Evolutionary conservation across 2,113 vertebrate genomes (phyloP).

Genomic region (Zapus hudsonius): DNA sequence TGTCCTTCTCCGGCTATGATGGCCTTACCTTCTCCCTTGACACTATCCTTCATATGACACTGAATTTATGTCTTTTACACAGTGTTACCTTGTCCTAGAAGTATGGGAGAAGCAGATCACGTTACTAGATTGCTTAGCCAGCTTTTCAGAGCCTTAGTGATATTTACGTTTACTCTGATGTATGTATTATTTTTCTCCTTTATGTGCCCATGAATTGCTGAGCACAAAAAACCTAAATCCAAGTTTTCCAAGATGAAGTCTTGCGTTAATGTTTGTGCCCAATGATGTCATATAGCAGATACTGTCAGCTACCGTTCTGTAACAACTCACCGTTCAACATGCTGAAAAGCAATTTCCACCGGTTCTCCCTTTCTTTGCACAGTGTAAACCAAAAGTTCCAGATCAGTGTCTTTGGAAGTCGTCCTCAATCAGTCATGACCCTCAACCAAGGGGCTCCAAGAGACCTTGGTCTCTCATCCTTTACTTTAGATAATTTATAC

Average conservation of each 20-base stretch:
- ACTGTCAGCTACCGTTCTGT: not conserved
- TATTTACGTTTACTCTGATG: not conserved
- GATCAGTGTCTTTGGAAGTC: not conserved
- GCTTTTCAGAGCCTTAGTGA: not conserved
- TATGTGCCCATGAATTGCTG: not conserved
- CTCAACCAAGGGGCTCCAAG: not conserved
- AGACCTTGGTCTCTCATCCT: not conserved
- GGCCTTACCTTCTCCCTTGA: not conserved
- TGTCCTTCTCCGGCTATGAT: too few relatives aligned
- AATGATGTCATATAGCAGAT: not conserved
- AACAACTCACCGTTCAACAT: not conserved
- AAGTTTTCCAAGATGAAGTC: not conserved
- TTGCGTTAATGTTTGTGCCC: not conserved
- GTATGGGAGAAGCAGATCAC: not conserved
- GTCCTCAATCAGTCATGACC: not conserved
- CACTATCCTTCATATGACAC: not conserved
- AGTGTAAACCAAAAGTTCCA: not conserved
- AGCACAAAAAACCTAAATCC: not conserved
- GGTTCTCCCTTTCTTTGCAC: not conserved
- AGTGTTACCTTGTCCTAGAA: not conserved
- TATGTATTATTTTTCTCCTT: not conserved
- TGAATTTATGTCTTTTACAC: not conserved
- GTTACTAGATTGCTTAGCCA: not conserved
- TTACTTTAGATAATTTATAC: not conserved
- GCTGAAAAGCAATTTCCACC: not conserved